Percentiles rank a stretch among this genome's conserved stretches.
These are phyloP conservation scores for Potorous gilbertii DNA, from an alignment of 2,797 vertebrate genomes.

Conservation along the genomic window DNA sequence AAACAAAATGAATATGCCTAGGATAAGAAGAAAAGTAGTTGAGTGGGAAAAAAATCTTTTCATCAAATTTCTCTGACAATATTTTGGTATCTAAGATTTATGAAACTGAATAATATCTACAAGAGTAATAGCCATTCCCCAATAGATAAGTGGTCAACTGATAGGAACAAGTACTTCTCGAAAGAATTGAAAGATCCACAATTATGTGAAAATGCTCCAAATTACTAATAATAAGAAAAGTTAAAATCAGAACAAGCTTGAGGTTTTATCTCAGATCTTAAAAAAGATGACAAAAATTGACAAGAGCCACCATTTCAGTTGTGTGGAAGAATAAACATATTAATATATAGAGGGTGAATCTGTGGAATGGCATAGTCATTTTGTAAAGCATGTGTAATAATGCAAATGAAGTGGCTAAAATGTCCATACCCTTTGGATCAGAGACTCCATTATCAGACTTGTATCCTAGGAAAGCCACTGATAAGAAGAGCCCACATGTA, in stretches of 20 bases:
- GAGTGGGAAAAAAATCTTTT: background rate
- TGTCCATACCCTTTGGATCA: no score
- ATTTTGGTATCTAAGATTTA: background rate
- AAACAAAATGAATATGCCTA: background rate
- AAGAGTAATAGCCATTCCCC: background rate
- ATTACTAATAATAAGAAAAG: background rate
- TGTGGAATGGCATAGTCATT: background rate
- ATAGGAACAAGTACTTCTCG: background rate
- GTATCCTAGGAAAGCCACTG: no score
- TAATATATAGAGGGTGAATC: background rate
- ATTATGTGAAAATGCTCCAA: background rate
- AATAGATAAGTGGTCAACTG: background rate
- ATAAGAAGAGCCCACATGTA: no score
- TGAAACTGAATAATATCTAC: background rate
- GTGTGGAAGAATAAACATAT: background rate
- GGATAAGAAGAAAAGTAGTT: background rate
- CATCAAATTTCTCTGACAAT: background rate
- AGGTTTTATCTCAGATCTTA: background rate
- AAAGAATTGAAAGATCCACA: background rate
- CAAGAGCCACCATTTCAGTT: background rate
- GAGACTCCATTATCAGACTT: no score
- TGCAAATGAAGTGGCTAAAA: no score
- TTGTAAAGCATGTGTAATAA: no score
- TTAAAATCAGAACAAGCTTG: background rate
- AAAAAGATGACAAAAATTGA: background rate